Conservation (phyloP, 2,113 vertebrate genomes). For the Pristiophorus japonicus region DNA sequence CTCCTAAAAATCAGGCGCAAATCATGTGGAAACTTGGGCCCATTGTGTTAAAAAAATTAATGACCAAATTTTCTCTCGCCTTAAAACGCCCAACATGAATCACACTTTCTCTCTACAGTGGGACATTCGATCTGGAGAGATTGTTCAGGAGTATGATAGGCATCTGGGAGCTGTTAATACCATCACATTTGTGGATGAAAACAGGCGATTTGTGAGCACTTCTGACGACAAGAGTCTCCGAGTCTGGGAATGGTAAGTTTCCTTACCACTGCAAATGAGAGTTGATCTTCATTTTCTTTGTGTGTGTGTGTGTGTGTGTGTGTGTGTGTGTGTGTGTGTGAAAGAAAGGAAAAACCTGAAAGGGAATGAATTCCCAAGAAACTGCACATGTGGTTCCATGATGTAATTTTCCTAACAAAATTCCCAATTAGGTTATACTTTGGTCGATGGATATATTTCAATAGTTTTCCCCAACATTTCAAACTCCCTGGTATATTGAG, state of each 20-base stretch:
- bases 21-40: too few relatives aligned
- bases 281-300: neutral
- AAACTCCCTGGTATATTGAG: neutral
- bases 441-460: neutral
- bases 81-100: neutral
- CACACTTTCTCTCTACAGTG: slow-evolving; percentile 60
- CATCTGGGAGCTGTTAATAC: slow-evolving; percentile 98
- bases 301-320: neutral
- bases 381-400: neutral
- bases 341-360: neutral
- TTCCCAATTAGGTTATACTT: neutral
- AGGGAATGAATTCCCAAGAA: neutral
- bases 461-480: neutral
- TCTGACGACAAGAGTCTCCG: slow-evolving; percentile 96
- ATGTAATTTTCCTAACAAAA: neutral
- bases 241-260: slow-evolving; percentile 96
- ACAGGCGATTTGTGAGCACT: slow-evolving; percentile 95
- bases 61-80: neutral
- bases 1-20: too few relatives aligned
- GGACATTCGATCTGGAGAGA: slow-evolving; percentile 87
- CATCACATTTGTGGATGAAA: slow-evolving; percentile 98
- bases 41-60: neutral
- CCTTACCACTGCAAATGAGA: neutral
- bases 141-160: slow-evolving; percentile 94
- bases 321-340: neutral